Evolutionary conservation across 2,797 vertebrate genomes (phyloP).

Genomic region (Valencia hispanica): DNA sequence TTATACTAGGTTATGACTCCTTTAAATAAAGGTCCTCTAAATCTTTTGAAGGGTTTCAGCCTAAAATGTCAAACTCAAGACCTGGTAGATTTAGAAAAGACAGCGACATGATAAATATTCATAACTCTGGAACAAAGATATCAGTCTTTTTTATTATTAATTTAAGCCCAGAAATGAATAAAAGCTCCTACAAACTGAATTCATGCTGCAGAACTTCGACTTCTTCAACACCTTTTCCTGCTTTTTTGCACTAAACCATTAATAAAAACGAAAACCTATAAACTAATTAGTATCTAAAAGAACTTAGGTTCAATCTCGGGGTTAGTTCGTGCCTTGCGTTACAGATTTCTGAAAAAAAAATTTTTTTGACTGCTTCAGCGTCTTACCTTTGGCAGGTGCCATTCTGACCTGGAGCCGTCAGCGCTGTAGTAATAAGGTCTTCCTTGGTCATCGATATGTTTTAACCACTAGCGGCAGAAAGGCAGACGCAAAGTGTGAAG

Average conservation of each 20-base stretch:
- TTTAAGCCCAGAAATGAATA: too few species aligned
- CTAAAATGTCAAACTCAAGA: too few species aligned
- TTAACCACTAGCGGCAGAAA: constrained; percentile 88
- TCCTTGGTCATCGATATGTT: constrained; percentile 94
- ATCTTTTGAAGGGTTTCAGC: neutral
- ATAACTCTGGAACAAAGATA: too few species aligned
- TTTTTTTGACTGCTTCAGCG: neutral
- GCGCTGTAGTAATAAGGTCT: constrained; percentile 95
- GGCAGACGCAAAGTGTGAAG: constrained; percentile 21
- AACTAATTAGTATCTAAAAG: neutral
- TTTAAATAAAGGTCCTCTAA: neutral
- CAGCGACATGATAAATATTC: too few species aligned
- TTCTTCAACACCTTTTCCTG: neutral
- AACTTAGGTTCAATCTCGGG: neutral
- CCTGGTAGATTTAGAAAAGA: too few species aligned
- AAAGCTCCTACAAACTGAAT: neutral
- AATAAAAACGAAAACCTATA: neutral
- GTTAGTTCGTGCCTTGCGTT: neutral
- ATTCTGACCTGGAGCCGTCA: constrained; percentile 94
- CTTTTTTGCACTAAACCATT: neutral
- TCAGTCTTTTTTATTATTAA: too few species aligned
- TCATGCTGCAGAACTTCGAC: neutral
- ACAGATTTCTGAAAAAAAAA: neutral
- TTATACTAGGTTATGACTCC: too few species aligned
- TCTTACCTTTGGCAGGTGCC: constrained; percentile 96